Conservation (phyloP, 2,113 vertebrate species). For the Taxidea taxus region DNA sequence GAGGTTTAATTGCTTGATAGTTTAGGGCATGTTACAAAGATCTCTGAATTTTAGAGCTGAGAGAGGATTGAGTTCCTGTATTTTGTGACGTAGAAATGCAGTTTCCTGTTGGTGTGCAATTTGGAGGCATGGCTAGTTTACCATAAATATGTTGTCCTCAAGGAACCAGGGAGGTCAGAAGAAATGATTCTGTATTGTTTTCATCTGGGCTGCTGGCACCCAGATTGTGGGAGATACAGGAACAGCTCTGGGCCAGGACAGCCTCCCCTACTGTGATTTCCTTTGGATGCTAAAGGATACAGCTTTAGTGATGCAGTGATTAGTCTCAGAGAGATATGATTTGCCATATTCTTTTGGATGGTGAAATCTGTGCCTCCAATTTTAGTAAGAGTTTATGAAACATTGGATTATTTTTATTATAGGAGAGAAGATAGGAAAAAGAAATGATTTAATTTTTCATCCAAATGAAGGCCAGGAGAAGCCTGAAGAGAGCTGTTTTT, state of each 20-base stretch:
- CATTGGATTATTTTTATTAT: background rate
- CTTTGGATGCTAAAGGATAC: background rate
- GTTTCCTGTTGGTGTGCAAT: background rate
- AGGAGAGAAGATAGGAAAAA: background rate
- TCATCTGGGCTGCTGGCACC: background rate
- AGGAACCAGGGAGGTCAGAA: background rate
- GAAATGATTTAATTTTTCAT: constrained; percentile 1
- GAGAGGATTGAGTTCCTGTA: background rate
- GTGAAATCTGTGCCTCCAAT: background rate
- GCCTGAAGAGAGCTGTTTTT: background rate
- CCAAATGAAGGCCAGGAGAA: background rate
- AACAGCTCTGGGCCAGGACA: background rate
- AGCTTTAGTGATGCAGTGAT: background rate
- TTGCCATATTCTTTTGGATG: background rate
- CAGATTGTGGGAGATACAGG: background rate
- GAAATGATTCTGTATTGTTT: background rate
- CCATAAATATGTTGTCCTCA: background rate
- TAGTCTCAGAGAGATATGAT: background rate
- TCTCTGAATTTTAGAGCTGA: background rate
- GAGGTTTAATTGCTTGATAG: background rate
- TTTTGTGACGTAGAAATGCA: background rate
- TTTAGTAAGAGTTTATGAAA: background rate
- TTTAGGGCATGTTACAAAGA: background rate
- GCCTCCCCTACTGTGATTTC: background rate
- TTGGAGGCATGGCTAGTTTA: background rate